Percentiles rank a stretch among this genome's conserved stretches.
phyloP scores from a whole-genome alignment of 2,113 vertebrate species.

The Polypterus bichir region DNA sequence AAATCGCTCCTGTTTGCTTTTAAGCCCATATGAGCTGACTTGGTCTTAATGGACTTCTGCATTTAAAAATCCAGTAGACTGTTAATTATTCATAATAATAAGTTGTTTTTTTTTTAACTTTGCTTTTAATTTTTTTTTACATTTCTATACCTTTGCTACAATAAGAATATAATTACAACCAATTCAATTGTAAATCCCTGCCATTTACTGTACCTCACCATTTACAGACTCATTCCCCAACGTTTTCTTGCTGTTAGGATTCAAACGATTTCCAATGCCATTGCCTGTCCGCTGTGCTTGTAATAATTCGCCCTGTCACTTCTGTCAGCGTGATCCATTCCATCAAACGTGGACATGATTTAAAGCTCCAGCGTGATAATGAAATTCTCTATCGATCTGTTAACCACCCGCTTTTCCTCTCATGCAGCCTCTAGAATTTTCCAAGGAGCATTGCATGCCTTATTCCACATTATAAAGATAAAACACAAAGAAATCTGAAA shows the following conservation, averaged over 20 bases:
- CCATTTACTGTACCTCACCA: background rate
- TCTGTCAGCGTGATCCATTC: background rate
- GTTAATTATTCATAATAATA: background rate
- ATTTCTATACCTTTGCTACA: background rate
- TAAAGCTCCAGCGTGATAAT: no score
- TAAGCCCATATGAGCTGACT: no score
- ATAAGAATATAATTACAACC: constrained; percentile 1
- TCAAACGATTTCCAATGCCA: background rate
- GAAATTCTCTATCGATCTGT: no score
- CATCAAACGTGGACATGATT: no score
- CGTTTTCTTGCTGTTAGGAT: constrained; percentile 6
- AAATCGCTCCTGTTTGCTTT: no score
- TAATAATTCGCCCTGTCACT: background rate
- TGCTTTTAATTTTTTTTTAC: background rate
- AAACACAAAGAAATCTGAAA: no score
- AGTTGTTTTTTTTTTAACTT: background rate
- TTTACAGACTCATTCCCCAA: background rate
- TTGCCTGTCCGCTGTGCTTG: background rate
- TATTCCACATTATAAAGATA: no score
- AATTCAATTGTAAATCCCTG: constrained; percentile 5
- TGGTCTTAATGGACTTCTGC: no score
- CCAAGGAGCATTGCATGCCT: no score
- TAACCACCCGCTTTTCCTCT: no score
- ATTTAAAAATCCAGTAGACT: no score
- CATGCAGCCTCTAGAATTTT: no score